phyloP scores from a whole-genome alignment of 2,113 vertebrate species.

The Oceanodroma tethys region DNA sequence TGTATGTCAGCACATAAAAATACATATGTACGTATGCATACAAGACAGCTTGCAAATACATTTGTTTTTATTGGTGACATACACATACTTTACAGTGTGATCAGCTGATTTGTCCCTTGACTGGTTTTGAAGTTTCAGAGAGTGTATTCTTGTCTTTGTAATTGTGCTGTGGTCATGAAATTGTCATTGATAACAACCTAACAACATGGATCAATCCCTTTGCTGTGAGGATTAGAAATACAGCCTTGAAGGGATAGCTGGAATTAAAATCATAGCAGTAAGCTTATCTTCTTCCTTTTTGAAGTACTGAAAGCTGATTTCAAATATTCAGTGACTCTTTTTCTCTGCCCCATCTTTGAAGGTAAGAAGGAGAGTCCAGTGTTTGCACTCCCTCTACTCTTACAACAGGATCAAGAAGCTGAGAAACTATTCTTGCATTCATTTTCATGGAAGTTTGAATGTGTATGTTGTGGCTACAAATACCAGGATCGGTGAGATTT shows the following conservation, averaged over 20 bases:
- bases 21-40: background rate
- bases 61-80: background rate
- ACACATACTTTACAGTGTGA: background rate
- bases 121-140: background rate
- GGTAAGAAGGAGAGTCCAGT: constrained; percentile 85
- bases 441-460: constrained; percentile 84
- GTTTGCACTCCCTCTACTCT: constrained; percentile 85
- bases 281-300: background rate
- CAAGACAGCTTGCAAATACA: background rate
- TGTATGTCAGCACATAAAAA: background rate
- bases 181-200: background rate
- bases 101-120: background rate
- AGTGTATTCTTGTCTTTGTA: background rate
- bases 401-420: constrained; percentile 71
- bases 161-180: background rate
- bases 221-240: background rate
- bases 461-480: constrained; percentile 77
- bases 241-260: background rate
- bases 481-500: constrained; percentile 75
- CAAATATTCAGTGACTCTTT: background rate
- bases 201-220: background rate
- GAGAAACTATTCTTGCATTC: constrained; percentile 80
- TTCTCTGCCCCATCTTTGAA: constrained; percentile 54
- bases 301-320: background rate
- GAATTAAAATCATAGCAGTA: background rate